Evolutionary conservation across 2,797 vertebrate species (phyloP).

Genomic region (Lagocephalus sceleratus): DNA sequence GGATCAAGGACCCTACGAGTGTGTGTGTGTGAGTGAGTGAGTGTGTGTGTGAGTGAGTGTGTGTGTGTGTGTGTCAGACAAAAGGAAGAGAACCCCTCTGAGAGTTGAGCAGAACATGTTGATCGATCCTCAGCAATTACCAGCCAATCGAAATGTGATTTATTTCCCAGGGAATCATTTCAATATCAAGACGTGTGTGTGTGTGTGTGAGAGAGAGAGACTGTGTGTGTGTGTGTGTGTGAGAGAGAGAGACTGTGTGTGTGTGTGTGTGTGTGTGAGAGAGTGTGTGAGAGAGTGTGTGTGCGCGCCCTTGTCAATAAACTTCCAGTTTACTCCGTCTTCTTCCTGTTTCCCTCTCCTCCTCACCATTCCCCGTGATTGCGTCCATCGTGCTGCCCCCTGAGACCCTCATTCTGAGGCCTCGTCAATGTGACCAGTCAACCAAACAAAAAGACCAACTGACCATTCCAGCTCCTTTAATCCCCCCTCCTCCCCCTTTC

Average conservation of each 20-base stretch:
- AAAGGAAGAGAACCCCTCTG: slow-evolving; percentile 74
- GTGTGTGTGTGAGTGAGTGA: slow-evolving; percentile 6
- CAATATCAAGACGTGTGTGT: slow-evolving; percentile 84
- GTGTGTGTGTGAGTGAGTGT: slow-evolving; percentile 23
- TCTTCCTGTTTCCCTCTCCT: neutral
- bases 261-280: slow-evolving; percentile 11
- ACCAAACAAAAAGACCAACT: slow-evolving; percentile 82
- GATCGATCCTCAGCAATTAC: slow-evolving; percentile 98
- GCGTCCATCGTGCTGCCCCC: slow-evolving; percentile 62
- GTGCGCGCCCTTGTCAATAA: neutral
- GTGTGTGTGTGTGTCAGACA: slow-evolving; percentile 32
- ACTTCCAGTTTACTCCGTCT: neutral
- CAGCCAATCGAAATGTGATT: slow-evolving; percentile 99
- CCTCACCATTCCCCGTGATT: slow-evolving; percentile 1
- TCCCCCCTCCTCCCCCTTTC: slow-evolving; percentile 28
- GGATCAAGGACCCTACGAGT: slow-evolving; percentile 48
- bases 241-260: slow-evolving; percentile 55
- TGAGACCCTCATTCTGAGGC: slow-evolving; percentile 89
- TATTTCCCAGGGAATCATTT: slow-evolving; percentile 98
- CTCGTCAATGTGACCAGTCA: slow-evolving; percentile 91
- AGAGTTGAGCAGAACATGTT: slow-evolving; percentile 76
- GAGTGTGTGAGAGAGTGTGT: slow-evolving; percentile 13
- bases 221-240: slow-evolving; percentile 18
- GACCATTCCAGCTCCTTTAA: slow-evolving; percentile 84
- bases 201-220: slow-evolving; percentile 11